Conservation (phyloP, 2,797 vertebrate species). For the Phaenicophaeus curvirostris region DNA sequence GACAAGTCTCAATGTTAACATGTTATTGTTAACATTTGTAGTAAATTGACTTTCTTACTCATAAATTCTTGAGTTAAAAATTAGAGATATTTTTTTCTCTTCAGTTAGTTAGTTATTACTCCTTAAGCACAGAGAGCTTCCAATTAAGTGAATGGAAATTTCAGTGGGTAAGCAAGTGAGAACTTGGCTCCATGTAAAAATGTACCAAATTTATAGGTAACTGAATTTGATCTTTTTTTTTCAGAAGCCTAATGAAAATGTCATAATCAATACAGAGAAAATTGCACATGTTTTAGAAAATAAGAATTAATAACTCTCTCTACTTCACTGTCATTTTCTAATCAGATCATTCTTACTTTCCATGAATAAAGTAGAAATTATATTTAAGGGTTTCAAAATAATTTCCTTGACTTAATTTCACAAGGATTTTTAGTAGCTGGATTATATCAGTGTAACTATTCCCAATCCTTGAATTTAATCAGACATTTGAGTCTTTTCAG, state of each 20-base stretch:
- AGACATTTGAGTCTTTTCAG: not conserved
- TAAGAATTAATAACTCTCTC: not conserved
- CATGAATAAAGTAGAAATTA: not conserved
- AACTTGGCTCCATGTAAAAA: not conserved
- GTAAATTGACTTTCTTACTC: conserved; percentile 19
- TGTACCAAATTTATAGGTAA: not conserved
- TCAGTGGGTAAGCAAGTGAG: not conserved
- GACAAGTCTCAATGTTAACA: not conserved
- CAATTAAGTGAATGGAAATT: not conserved
- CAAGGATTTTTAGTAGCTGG: not conserved
- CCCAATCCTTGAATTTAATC: not conserved
- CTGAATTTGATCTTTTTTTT: not conserved
- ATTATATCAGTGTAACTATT: not conserved
- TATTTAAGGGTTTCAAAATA: not conserved
- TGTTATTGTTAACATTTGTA: conserved; percentile 23
- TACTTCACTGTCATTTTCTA: not conserved
- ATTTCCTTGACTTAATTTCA: not conserved
- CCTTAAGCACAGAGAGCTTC: not conserved
- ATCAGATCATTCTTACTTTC: not conserved
- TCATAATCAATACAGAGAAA: not conserved
- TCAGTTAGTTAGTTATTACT: not conserved
- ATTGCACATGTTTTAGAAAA: not conserved
- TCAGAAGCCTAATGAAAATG: not conserved
- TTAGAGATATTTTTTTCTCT: not conserved
- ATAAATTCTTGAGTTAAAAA: not conserved